Evolutionary conservation across 2,113 vertebrate genomes (phyloP).

Genomic region (Ardeotis arabs): DNA sequence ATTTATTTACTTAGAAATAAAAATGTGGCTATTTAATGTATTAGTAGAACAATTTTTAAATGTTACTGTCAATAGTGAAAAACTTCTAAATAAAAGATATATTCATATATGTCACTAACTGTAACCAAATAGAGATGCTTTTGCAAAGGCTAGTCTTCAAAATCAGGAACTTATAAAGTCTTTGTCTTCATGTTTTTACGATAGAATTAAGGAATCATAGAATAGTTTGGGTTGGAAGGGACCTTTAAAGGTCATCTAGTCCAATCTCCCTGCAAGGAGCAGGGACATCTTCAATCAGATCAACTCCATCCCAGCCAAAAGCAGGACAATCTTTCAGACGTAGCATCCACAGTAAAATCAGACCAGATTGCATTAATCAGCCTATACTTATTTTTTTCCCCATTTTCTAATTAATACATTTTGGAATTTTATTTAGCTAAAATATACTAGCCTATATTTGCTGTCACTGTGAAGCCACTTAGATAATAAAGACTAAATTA

Average conservation of each 20-base stretch:
- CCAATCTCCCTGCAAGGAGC: too few species aligned
- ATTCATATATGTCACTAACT: neutral
- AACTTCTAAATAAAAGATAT: neutral
- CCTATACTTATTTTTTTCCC: neutral
- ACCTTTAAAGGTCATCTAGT: too few species aligned
- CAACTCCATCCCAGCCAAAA: too few species aligned
- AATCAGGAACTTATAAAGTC: neutral
- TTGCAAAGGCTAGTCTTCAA: neutral
- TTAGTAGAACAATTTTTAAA: neutral
- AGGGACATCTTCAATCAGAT: too few species aligned
- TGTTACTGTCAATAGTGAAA: neutral
- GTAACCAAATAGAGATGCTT: neutral
- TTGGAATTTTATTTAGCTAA: neutral
- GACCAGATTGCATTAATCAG: neutral
- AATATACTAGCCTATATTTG: neutral
- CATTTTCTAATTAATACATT: neutral
- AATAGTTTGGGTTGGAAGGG: too few species aligned
- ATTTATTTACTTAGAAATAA: neutral
- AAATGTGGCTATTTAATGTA: neutral
- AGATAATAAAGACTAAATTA: neutral
- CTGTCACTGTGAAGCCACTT: neutral
- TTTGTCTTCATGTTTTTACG: neutral
- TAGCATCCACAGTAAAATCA: neutral
- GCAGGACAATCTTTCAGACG: neutral
- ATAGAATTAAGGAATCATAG: too few species aligned